Percentiles rank a stretch among this genome's conserved stretches.
These are phyloP conservation scores for Squalus acanthias DNA, from an alignment of 2,797 vertebrate species.

Conservation along the genomic window DNA sequence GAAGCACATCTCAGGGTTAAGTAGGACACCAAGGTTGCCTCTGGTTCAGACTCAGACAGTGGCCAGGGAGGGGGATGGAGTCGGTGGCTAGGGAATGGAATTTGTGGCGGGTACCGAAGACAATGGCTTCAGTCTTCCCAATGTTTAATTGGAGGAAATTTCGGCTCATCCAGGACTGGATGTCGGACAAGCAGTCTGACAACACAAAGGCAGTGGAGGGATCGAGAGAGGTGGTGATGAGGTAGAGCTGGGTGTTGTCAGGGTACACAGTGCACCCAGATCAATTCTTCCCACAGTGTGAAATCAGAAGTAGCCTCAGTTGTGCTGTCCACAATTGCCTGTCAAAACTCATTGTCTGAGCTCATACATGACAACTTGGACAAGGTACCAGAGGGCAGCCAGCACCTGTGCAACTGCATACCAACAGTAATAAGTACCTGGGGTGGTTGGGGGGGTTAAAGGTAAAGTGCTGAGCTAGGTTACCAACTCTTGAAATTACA, in stretches of 20 bases:
- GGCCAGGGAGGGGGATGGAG: neutral
- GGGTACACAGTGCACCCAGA: neutral
- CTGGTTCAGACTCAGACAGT: neutral
- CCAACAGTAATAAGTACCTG: neutral
- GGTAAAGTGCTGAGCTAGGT: neutral
- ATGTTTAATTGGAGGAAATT: neutral
- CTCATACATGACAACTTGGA: neutral
- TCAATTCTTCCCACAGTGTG: neutral
- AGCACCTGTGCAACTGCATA: neutral
- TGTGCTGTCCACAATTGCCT: neutral
- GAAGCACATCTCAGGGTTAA: neutral
- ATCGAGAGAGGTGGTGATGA: neutral
- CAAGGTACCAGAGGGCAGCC: neutral
- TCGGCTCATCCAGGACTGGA: neutral
- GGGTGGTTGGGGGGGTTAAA: neutral
- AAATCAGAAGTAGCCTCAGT: neutral
- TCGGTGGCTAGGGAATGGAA: too few relatives aligned
- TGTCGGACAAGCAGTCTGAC: neutral
- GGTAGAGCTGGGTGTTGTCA: neutral
- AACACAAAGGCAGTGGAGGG: neutral
- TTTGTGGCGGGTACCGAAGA: too few relatives aligned
- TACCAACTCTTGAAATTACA: neutral
- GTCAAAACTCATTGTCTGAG: neutral
- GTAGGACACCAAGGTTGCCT: too few relatives aligned
- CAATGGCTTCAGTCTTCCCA: too few relatives aligned